phyloP scores from a whole-genome alignment of 2,113 vertebrate species.

The Antechinus stuartii region DNA sequence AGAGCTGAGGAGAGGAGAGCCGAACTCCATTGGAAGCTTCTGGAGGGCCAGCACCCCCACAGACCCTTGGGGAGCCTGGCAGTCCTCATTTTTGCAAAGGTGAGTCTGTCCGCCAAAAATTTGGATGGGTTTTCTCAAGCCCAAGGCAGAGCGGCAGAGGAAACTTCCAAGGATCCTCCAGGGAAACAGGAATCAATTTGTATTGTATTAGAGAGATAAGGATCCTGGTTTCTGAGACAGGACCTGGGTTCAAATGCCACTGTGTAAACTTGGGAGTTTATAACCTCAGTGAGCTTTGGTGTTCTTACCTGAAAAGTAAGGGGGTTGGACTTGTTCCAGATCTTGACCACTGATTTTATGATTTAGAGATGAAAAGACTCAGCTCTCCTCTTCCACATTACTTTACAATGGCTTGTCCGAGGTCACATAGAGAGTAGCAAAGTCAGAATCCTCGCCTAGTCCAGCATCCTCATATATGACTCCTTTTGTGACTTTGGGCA shows the following conservation, averaged over 20 bases:
- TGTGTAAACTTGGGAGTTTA: neutral
- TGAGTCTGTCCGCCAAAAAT: conserved; percentile 57
- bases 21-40: neutral
- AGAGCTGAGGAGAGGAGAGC: neutral
- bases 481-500: neutral
- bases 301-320: neutral
- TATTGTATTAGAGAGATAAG: neutral
- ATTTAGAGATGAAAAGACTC: neutral
- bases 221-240: neutral
- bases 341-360: neutral
- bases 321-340: neutral
- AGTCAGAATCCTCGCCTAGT: neutral
- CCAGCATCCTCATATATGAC: neutral
- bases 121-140: neutral
- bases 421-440: neutral
- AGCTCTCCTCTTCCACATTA: neutral
- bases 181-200: neutral
- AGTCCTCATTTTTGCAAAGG: conserved; percentile 14
- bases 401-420: neutral
- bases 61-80: neutral
- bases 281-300: neutral
- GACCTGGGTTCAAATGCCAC: neutral
- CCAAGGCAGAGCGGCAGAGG: neutral
- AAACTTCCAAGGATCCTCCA: no score
- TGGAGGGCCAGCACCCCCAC: neutral